phyloP scores from a whole-genome alignment of 1,140 invertebrate species.

The Polypedilum pembai region DNA sequence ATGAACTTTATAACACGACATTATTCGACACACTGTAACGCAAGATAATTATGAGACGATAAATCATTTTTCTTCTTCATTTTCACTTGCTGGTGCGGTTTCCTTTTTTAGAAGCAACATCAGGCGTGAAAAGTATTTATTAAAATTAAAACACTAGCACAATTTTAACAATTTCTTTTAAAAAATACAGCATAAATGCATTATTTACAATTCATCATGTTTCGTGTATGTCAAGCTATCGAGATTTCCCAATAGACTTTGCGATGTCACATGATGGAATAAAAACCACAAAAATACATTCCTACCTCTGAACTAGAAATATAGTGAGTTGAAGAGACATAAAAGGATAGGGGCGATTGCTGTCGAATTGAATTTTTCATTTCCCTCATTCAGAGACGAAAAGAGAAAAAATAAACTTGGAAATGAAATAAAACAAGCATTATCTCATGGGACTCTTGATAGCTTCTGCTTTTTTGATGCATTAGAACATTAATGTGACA shows the following conservation, averaged over 20 bases:
- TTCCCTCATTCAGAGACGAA: background rate
- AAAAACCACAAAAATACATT: background rate
- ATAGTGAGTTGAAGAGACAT: background rate
- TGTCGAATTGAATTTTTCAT: background rate
- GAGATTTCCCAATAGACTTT: constrained; percentile 11
- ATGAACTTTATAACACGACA: too few relatives aligned
- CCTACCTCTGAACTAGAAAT: background rate
- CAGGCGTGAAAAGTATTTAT: too few relatives aligned
- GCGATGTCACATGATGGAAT: constrained; percentile 9
- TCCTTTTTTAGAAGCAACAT: too few relatives aligned
- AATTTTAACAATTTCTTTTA: background rate
- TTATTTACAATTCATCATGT: constrained; percentile 19
- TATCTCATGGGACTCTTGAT: constrained; percentile 27
- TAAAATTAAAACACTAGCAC: too few relatives aligned
- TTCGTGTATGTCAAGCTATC: constrained; percentile 6
- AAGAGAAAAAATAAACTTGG: background rate
- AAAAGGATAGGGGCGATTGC: background rate
- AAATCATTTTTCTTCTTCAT: too few relatives aligned
- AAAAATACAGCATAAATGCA: background rate
- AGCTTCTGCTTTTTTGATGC: constrained; percentile 20
- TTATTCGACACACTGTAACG: too few relatives aligned
- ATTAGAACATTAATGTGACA: constrained; percentile 28
- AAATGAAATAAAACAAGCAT: constrained; percentile 2
- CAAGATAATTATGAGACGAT: too few relatives aligned
- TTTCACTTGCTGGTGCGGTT: too few relatives aligned